Percentiles rank a stretch among this genome's conserved stretches.
Evolutionary conservation across 1,140 invertebrate species (phyloP).

Genomic region (Archivesica marissinica): DNA sequence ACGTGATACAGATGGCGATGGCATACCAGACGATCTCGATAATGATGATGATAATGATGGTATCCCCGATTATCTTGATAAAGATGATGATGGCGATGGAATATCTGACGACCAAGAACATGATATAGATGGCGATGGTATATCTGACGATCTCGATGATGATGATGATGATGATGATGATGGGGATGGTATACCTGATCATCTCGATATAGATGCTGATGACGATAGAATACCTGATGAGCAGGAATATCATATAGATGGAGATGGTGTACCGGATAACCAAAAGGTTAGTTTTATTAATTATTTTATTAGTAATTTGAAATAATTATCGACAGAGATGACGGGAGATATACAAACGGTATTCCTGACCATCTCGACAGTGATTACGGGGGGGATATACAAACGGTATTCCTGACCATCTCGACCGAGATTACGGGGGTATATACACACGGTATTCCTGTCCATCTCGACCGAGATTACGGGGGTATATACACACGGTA

Average conservation of each 20-base stretch:
- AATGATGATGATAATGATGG: constrained; percentile 80
- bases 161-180: constrained; percentile 74
- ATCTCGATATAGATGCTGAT: constrained; percentile 26
- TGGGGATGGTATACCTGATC: constrained; percentile 78
- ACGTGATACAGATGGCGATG: constrained; percentile 73
- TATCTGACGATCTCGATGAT: constrained; percentile 64
- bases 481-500: constrained; percentile 78
- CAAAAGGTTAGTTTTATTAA: constrained; percentile 59
- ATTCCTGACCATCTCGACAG: constrained; percentile 71
- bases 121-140: constrained; percentile 79
- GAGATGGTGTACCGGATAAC: constrained; percentile 77
- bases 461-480: constrained; percentile 70
- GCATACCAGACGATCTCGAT: constrained; percentile 73
- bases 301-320: constrained; percentile 67
- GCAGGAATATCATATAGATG: constrained; percentile 74
- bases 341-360: constrained; percentile 70
- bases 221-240: constrained; percentile 59
- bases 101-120: constrained; percentile 70
- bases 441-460: constrained; percentile 76
- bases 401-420: constrained; percentile 74
- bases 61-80: constrained; percentile 74
- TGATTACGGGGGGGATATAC: constrained; percentile 75
- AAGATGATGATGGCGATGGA: constrained; percentile 76
- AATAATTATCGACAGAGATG: constrained; percentile 57
- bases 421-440: constrained; percentile 70